Conservation (phyloP, 2,888 invertebrate species). For the Euzetes globulus region DNA sequence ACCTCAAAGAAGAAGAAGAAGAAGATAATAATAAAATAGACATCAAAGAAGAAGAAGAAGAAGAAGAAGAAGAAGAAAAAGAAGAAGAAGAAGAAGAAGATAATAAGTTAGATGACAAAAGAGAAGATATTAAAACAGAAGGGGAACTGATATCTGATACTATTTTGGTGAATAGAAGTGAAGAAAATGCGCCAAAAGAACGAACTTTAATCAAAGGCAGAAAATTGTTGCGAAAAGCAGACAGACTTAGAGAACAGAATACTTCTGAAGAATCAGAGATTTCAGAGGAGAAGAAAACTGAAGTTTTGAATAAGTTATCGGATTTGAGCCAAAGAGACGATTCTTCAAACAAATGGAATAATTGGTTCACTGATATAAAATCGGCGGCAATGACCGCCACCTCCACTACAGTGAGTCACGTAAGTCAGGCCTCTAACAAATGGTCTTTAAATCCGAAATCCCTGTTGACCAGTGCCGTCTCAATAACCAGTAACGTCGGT, state of each 20-base stretch:
- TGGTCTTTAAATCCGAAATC: conserved; percentile 17
- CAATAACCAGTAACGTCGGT: conserved; percentile 11
- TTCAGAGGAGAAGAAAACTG: background rate
- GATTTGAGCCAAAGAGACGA: background rate
- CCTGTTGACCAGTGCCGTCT: background rate
- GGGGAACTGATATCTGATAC: background rate
- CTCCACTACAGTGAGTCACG: conserved; percentile 12
- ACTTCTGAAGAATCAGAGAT: background rate
- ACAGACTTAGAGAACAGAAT: background rate
- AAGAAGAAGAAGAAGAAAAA: background rate
- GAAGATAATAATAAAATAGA: too few species aligned
- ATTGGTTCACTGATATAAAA: conserved; percentile 26
- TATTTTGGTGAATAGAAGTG: background rate
- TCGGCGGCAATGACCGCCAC: conserved; percentile 21
- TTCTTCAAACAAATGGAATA: background rate
- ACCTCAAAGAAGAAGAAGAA: background rate
- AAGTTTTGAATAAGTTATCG: conserved; percentile 7
- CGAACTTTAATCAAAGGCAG: conserved; percentile 5
- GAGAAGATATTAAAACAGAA: background rate
- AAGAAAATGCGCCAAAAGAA: background rate
- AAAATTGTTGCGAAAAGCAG: background rate
- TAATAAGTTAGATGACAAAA: background rate
- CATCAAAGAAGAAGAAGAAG: background rate
- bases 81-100: background rate
- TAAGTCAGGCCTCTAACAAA: conserved; percentile 4